A percentile compares a stretch with the other conserved stretches of the same genome.
Evolutionary conservation across 2,113 vertebrate species (phyloP).

Genomic region (Macaca fascicularis): DNA sequence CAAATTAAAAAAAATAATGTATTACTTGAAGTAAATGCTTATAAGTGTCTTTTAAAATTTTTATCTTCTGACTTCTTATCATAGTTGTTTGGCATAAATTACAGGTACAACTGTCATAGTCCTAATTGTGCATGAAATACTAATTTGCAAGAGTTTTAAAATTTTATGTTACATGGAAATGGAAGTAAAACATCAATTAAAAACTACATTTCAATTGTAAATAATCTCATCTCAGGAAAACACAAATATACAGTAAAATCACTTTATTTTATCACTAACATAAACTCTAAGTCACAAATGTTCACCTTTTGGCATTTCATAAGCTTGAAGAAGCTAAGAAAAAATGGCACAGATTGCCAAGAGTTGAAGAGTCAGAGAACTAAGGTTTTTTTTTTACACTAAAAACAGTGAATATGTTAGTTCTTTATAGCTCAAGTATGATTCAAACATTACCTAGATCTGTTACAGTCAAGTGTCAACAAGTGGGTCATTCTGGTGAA

Average conservation of each 20-base stretch:
- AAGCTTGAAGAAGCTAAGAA: background rate
- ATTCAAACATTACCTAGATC: background rate
- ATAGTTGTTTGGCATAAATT: conserved; percentile 45
- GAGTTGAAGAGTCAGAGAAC: background rate
- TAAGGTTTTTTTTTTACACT: background rate
- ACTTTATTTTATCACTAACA: conserved; percentile 1
- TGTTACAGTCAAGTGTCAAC: background rate
- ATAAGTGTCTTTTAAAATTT: conserved; percentile 35
- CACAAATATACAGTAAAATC: conserved; percentile 34
- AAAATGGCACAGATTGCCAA: background rate
- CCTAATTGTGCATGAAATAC: conserved; percentile 47
- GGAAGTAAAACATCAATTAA: conserved; percentile 55
- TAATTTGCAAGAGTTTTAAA: conserved; percentile 45
- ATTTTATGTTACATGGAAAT: conserved; percentile 33
- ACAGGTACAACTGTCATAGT: conserved; percentile 12
- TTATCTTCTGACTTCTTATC: conserved; percentile 30
- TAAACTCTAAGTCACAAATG: background rate
- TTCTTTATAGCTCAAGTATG: background rate
- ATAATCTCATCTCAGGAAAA: background rate
- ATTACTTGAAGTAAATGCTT: conserved; percentile 29
- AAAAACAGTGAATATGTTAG: background rate
- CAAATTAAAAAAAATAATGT: conserved; percentile 7
- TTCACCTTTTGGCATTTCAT: background rate
- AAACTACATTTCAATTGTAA: conserved; percentile 53
- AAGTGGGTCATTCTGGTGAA: background rate